phyloP scores from a whole-genome alignment of 2,797 vertebrate species.

The Ceryle rudis region DNA sequence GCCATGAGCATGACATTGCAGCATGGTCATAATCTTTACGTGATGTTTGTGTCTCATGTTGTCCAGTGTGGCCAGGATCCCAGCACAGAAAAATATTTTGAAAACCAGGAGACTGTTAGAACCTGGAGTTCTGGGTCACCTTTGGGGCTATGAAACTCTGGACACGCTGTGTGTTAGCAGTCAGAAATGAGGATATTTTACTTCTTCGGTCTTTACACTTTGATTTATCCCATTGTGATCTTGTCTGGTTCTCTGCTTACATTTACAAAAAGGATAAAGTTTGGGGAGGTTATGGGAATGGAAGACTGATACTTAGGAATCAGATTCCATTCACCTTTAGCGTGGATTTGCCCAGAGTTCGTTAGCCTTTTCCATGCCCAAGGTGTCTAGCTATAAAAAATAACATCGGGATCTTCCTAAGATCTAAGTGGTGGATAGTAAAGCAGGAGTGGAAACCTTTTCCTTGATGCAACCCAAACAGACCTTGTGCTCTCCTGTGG shows the following conservation, averaged over 20 bases:
- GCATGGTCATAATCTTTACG: slow-evolving; percentile 77
- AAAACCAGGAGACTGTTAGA: neutral
- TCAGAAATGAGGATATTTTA: neutral
- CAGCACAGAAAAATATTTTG: slow-evolving; percentile 78
- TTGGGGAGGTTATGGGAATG: neutral
- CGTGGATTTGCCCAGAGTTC: neutral
- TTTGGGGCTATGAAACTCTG: neutral
- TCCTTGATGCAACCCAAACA: neutral
- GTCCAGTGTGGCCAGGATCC: slow-evolving; percentile 79
- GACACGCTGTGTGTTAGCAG: neutral
- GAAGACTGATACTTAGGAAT: neutral
- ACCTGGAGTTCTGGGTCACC: neutral
- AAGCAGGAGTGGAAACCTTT: neutral
- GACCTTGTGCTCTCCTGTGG: neutral
- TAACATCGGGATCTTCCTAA: accelerated
- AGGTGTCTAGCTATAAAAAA: neutral
- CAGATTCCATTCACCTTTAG: neutral
- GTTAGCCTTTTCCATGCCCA: neutral
- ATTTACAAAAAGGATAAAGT: neutral
- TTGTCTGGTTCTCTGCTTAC: neutral
- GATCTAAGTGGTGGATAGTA: neutral
- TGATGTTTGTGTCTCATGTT: slow-evolving; percentile 78
- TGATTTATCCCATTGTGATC: neutral
- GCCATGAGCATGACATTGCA: slow-evolving; percentile 67
- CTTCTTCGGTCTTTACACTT: neutral